phyloP scores from a whole-genome alignment of 2,888 invertebrate genomes.

The Hypercompe scribonia region DNA sequence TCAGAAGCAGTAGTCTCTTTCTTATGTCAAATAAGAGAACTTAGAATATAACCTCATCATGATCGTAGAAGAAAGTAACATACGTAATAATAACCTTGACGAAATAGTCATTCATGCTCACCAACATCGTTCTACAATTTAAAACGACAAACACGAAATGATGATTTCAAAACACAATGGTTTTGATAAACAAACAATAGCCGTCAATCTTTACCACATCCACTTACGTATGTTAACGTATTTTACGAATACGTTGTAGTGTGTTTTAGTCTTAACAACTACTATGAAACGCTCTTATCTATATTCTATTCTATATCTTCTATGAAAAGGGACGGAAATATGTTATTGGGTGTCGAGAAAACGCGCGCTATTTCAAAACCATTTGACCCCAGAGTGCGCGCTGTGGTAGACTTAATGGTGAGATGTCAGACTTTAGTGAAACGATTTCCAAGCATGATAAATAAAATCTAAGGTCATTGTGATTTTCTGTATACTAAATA shows the following conservation, averaged over 20 bases:
- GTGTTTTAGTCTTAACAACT: background rate
- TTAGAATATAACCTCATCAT: background rate
- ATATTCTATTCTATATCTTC: too few relatives aligned
- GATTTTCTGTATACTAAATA: too few relatives aligned
- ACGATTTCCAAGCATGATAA: too few relatives aligned
- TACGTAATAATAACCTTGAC: background rate
- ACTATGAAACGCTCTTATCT: too few relatives aligned
- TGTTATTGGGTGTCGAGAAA: too few relatives aligned
- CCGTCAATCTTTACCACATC: background rate
- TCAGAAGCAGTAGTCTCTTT: background rate
- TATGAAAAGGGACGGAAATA: too few relatives aligned
- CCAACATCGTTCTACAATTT: background rate
- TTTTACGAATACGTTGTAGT: background rate
- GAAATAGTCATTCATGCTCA: background rate
- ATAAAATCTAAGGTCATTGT: too few relatives aligned
- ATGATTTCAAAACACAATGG: conserved; percentile 11
- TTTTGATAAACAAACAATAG: conserved; percentile 5
- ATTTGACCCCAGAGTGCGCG: too few relatives aligned
- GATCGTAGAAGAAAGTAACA: background rate
- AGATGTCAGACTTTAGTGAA: too few relatives aligned
- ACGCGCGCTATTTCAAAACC: too few relatives aligned
- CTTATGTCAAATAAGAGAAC: background rate
- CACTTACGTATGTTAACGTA: background rate
- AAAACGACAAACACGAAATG: conserved; percentile 3
- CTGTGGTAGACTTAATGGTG: too few relatives aligned